phyloP scores from a whole-genome alignment of 2,888 invertebrate species.

The Oscheius myriophilus region DNA sequence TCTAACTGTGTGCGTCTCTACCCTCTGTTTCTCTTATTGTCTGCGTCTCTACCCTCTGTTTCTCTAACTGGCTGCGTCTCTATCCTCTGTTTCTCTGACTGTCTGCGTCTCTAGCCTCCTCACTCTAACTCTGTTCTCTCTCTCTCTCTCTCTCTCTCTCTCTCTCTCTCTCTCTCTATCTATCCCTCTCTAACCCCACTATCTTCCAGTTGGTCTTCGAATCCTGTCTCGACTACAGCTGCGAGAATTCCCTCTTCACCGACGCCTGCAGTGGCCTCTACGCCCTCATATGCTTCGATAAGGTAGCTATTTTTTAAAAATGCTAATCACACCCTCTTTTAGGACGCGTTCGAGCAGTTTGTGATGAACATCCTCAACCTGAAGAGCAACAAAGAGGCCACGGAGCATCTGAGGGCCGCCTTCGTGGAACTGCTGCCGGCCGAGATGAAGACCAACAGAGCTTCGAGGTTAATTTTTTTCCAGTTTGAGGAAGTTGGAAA shows the following conservation, averaged over 20 bases:
- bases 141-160: too few species aligned
- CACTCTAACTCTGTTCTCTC: too few species aligned
- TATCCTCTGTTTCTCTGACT: too few species aligned
- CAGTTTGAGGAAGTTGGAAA: neutral
- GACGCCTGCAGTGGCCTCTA: conserved; percentile 72
- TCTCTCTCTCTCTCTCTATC: too few species aligned
- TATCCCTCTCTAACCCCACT: neutral
- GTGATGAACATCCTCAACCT: conserved; percentile 41
- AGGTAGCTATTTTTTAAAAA: conserved; percentile 52
- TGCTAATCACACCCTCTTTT: conserved; percentile 11
- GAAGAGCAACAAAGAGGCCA: conserved; percentile 43
- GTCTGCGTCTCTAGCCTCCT: too few species aligned
- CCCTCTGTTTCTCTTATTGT: too few species aligned
- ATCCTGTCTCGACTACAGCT: conserved; percentile 69
- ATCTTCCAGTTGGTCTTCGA: conserved; percentile 71
- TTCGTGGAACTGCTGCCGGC: conserved; percentile 40
- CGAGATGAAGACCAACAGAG: neutral
- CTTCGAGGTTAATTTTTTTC: conserved; percentile 20
- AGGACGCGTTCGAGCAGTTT: conserved; percentile 48
- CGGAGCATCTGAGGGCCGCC: conserved; percentile 34
- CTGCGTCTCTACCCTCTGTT: neutral
- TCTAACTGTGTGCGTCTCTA: too few species aligned
- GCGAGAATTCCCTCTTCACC: conserved; percentile 72
- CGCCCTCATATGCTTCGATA: conserved; percentile 72
- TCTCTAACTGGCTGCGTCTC: neutral